A percentile compares a stretch with the other conserved stretches of the same genome.
Evolutionary conservation across 2,113 vertebrate species (phyloP).

Genomic region (Anguilla rostrata): DNA sequence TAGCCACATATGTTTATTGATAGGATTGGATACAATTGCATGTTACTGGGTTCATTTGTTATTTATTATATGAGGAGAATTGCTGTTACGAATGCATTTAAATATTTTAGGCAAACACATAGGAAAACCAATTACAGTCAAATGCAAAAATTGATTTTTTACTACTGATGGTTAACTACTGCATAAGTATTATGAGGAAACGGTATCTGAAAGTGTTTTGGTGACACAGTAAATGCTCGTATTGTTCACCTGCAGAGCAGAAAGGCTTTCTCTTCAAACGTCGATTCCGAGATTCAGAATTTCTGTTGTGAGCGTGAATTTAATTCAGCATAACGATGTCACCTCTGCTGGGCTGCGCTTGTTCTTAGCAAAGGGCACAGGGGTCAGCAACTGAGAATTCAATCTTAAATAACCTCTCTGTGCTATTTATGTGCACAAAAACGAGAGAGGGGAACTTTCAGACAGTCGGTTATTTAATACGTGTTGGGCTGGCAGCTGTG

Average conservation of each 20-base stretch:
- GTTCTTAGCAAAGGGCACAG: neutral
- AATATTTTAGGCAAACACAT: conserved; percentile 1
- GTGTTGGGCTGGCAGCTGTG: neutral
- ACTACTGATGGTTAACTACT: neutral
- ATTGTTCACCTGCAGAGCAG: neutral
- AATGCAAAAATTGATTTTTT: neutral
- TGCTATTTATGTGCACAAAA: neutral
- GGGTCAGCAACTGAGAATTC: neutral
- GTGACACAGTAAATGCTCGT: neutral
- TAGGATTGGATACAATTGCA: conserved; percentile 20
- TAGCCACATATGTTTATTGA: conserved; percentile 1
- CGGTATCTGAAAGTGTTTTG: neutral
- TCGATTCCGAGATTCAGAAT: neutral
- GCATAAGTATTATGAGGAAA: neutral
- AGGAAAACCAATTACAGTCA: conserved; percentile 11
- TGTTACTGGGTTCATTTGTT: conserved; percentile 14
- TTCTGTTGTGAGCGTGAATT: neutral
- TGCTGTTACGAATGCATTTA: neutral
- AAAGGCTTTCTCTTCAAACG: neutral
- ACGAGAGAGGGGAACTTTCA: neutral
- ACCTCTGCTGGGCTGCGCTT: neutral
- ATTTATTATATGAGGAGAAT: conserved; percentile 14
- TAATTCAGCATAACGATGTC: neutral
- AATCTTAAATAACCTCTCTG: neutral
- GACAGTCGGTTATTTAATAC: conserved; percentile 12